phyloP scores from a whole-genome alignment of 2,888 invertebrate species.

The Cacoxenus indagator region DNA sequence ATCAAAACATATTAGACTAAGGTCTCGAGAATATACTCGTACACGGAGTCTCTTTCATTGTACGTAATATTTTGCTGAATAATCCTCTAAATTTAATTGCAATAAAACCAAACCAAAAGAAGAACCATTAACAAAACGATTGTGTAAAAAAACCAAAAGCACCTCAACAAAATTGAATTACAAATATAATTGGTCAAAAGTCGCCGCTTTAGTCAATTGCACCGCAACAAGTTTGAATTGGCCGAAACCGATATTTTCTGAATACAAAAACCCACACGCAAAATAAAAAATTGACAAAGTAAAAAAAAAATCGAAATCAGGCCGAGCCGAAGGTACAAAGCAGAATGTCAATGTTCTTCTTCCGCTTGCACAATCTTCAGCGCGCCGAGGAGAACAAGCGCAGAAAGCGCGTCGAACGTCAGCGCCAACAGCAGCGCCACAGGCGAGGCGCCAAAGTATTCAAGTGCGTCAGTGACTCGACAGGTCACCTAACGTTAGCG shows the following conservation, averaged over 20 bases:
- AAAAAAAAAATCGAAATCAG: constrained; percentile 7
- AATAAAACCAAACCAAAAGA: neutral
- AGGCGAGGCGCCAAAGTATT: constrained; percentile 75
- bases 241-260: constrained; percentile 11
- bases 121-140: neutral
- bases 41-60: too few species aligned
- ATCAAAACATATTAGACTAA: too few species aligned
- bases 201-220: constrained; percentile 3
- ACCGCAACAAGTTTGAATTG: constrained; percentile 15
- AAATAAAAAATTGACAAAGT: constrained; percentile 1
- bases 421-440: constrained; percentile 70
- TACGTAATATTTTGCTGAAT: too few species aligned
- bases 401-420: constrained; percentile 74
- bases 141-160: neutral
- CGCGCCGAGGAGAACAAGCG: constrained; percentile 85
- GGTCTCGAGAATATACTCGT: too few species aligned
- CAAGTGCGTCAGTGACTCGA: constrained; percentile 71
- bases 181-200: neutral
- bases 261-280: constrained; percentile 12
- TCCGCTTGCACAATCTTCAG: constrained; percentile 91
- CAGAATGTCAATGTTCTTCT: constrained; percentile 96
- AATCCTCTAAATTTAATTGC: neutral
- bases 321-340: constrained; percentile 6
- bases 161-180: neutral
- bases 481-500: constrained; percentile 76